These are phyloP conservation scores for Hedya salicella DNA, from an alignment of 2,888 invertebrate genomes.

Conservation along the genomic window DNA sequence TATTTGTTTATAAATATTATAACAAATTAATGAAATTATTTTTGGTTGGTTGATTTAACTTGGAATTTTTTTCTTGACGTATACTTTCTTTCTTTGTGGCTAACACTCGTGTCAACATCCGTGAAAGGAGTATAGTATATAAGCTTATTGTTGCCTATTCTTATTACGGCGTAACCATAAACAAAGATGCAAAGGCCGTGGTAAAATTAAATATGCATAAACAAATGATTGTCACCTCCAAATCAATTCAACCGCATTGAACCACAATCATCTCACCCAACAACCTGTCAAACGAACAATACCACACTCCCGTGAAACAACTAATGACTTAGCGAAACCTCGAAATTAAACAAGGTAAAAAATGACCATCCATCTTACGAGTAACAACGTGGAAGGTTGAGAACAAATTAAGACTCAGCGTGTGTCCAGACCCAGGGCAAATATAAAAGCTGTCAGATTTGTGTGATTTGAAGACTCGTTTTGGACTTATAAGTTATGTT, in stretches of 20 bases:
- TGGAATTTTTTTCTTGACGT: too few species aligned
- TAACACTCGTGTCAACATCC: too few species aligned
- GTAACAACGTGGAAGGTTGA: constrained; percentile 15
- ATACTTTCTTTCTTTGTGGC: too few species aligned
- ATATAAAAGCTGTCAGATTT: constrained; percentile 42
- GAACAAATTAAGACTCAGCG: constrained; percentile 31
- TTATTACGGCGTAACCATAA: too few species aligned
- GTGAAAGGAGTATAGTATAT: too few species aligned
- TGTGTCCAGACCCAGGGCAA: constrained; percentile 33
- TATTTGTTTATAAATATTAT: too few species aligned
- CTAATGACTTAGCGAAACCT: constrained; percentile 43
- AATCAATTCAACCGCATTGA: constrained; percentile 14
- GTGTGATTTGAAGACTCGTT: constrained; percentile 36
- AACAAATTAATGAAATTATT: too few species aligned
- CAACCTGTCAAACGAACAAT: constrained; percentile 31
- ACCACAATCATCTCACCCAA: constrained; percentile 2
- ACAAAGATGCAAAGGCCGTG: too few species aligned
- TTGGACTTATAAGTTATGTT: constrained; percentile 36
- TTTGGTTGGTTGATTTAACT: too few species aligned
- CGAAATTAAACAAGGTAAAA: constrained; percentile 42
- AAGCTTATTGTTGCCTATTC: too few species aligned
- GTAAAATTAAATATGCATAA: too few species aligned
- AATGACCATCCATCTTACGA: constrained; percentile 35
- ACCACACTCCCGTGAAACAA: constrained; percentile 36
- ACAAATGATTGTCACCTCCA: constrained; percentile 29